Base-by-base conservation (phyloP, 1,140 invertebrate genomes). In the Pogonognathellus flavescens region DNA sequence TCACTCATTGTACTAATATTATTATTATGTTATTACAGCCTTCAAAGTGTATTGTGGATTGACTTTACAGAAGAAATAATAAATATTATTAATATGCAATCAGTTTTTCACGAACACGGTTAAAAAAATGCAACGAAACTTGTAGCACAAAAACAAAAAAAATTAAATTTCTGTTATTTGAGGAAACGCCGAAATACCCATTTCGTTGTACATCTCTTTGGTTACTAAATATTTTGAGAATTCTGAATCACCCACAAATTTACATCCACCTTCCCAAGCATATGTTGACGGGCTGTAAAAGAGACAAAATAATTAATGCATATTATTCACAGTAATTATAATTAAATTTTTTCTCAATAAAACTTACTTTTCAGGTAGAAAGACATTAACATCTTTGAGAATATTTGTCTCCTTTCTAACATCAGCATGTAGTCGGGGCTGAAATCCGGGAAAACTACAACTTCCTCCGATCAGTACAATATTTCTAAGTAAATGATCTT, bases 381-480 rank as follows among this genome's bases (percentile, higher is more conserved):
- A 93, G 9, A 97, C 92, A 57, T 93, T 93, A 0, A 97, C 94
- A 88, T 95, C 92, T 90, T 93, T 95, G 88, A 96, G 93, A 82
- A 94, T 93, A 14, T 95, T 94, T 6, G 96, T 94, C 86, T 96
- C 91, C 20, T 94, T 93, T 86, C 97, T 91, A 0, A 98, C 92
- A 90, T 98, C 97, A 60, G 93, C 87, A 83, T 93, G 94, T 70
- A 98, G 91, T 89, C 97, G 91, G 18, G 97, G 94, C 88, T 93
- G 92, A 90, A 99, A 98, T 53, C 96, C 96, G 0, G 95, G 94
- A 90, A 97, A 96, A 60, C 93, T 92, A 0, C 93, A 93, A 90
- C 95, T 97, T 2, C 98, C 98, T n/a, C 98, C 98, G 80, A 94
- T 95, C 11, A 99, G 91, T 50, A 99, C 90, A 87, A 99, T 97